Base-by-base conservation (phyloP, 2,113 vertebrate genomes). In the Mionectes macconnelli region DNA sequence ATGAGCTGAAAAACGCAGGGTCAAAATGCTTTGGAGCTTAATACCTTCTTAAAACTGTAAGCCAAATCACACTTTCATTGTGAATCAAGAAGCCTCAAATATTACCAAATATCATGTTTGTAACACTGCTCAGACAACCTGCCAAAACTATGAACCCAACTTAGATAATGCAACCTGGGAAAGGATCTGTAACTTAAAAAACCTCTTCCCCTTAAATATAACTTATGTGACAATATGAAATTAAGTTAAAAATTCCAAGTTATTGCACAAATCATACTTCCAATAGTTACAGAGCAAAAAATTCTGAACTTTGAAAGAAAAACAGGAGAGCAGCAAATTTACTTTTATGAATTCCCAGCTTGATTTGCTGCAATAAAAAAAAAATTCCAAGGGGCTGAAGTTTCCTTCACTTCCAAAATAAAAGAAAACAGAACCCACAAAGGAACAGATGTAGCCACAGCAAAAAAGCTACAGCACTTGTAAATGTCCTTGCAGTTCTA, bases 211-310 rank as follows among this genome's bases (percentile, higher is more conserved):
- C 95, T 98, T 98, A 97, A 98, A 98, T 98, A 98, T 97, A 98
- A 98, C 98, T 98, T 98, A 98, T 94, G 93, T 97, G 98, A 97
- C 97, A 98, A 98, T 97, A 98, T 89, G 97, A 98, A 98, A 98
- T 99, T 99, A 99, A 99, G 99, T 99, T 98, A 99, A 98, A 98
- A 98, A 98, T 97, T 98, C 96, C 96, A 96, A 98, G 98, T 98
- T 99, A 99, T 99, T 99, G 99, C 99, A 99, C 99, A 98, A 99
- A 98, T 98, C 94, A 98, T 98, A 98, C 87, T 92, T 97, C 96
- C 95, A 86, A 94, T 98, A 98, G 98, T 97, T 98, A 98, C 98
- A 98, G 84, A 98, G 97, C 88, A 98, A 98, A 98, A 97, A 97
- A 97, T 95, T 94, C 23, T 70, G 90, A 97, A 90, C 87, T 89